Evolutionary conservation across 2,113 vertebrate species (phyloP), one percentile per base, ranked within the genome.

Genomic region (Alectura lathami): DNA sequence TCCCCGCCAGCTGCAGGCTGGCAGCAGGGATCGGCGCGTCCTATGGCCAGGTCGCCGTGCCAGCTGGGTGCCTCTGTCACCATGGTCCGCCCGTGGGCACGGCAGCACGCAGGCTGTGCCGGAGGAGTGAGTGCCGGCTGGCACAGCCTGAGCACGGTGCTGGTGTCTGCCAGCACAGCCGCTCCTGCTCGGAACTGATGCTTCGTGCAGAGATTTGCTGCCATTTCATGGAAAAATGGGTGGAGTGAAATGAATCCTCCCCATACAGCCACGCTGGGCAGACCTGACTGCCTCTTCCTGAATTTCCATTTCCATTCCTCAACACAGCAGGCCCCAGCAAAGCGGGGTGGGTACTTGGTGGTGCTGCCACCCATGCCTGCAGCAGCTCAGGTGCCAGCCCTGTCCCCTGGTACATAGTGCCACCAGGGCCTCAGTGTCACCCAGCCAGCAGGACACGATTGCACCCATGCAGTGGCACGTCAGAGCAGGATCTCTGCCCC

Each of bases 41-140:
- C 69, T 54, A 11, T 14, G 1, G 2, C 0, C 2, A 11, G 34
- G n/a, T 9, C 5, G 0, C 36, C 4, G 4, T 13, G 27, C 51
- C 21, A 8, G n/a, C 57, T 3, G 12, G 30, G 57, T 0, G 2
- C 10, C 17, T 16, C 30, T n/a, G 74, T 62, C 67, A 21, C 30
- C 0, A 3, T 4, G 13, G 3, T 50, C 38, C 64, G 50, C 50
- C 36, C 2, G 29, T 14, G 69, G 76, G 59, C 53, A 8, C 3
- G 3, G 67, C 32, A 24, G 57, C 9, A 43, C 5, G 60, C 27
- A 16, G n/a, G 56, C 56, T 34, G 26, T 12, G 51, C 51, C 27
- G 29, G 16, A 30, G 48, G 29, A 30, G 12, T 2, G 6, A 59
- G 69, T 27, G 43, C 43, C 0, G 13, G 4, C 1, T 3, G 72